Base-by-base conservation (phyloP, 1,140 invertebrate genomes). In the Cydia strobilella region DNA sequence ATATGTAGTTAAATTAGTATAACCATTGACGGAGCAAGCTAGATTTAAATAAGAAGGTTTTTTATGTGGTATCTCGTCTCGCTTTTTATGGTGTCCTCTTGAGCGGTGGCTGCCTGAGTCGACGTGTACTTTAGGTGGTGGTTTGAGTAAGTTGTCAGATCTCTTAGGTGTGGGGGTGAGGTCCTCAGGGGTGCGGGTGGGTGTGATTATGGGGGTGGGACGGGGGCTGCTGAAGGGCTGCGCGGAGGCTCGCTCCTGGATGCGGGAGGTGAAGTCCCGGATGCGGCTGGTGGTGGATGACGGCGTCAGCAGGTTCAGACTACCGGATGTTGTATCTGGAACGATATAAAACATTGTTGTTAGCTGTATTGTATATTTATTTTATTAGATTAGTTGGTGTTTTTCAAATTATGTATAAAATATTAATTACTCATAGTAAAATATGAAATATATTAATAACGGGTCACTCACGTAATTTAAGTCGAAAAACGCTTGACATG, bases 11-110 rank as follows among this genome's bases (percentile, higher is more conserved):
- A 96, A 94, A 81, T 96, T 96, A 0, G 96, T 96, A 87, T 98
- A 98, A 10, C 97, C 97, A 92, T 96, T 98, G 31, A 98, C 97
- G 18, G 97, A 97, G 87, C 97, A 98, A 71, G 97, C 97, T 72
- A 98, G 92, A 84, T 96, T 96, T 63, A 98, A 91, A 88, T 98
- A 98, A 73, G 97, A 98, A 0, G 97, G 97, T 77, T 93, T 93
- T 77, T 93, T 93, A 25, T 90, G 84, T 0, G 85, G 84, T 15
- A 84, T 1, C 39, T 92, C 90, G 83, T 91, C 91, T 6, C 88
- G 78, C 75, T 92, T 91, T 45, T 88, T 92, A 12, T 87, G 86
- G 65, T 90, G 86, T 39, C 85, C 84, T 13, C 91, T 79, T 0
- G 90, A 92, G 72, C 91, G 84, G 42, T 93, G 90, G 66, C 89